Evolutionary conservation across 2,797 vertebrate genomes (phyloP), one percentile per base, ranked within the genome.

Genomic region (Eutrigla gurnardus): DNA sequence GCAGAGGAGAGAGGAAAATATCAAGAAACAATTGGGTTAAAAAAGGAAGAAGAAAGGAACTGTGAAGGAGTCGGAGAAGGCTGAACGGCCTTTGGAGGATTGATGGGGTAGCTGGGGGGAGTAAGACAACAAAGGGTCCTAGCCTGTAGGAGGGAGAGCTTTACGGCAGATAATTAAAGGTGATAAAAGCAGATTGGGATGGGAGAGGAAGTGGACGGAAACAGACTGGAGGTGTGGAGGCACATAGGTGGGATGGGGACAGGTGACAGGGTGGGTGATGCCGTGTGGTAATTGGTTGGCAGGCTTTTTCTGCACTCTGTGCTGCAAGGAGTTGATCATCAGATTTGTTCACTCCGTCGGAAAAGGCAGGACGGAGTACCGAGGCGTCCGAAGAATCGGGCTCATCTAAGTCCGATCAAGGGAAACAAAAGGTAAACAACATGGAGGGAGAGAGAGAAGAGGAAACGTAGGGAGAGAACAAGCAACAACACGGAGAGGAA

Each of bases 301-400:
- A 89, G 88, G 66, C 71, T 50, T 85, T 86, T 76, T 65, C 78
- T 81, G 73, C 55, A 69, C 79, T 86, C 59, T 65, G 54, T 60
- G 46, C 46, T 33, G 70, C 57, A 70, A 42, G 40, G 87, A 88
- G 93, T 86, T 88, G 88, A 93, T 93, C 87, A 86, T 92, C 83
- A 85, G 87, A 92, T 95, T 93, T 93, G 92, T 88, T 94, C 91
- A 89, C 83, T 84, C 80, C 86, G 4, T 73, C 81, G 84, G 92
- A 94, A 95, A 88, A 90, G 77, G 79, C 83, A 61, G 73, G 81
- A 83, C 70, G 71, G 76, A 75, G 77, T 77, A 83, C 60, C 58
- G 68, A 58, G 81, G 36, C 82, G 87, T 88, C 87, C 76, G 74
- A 77, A 73, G 91, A 90, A 89, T 74, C 77, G 75, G 85, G 82